Evolutionary conservation across 2,113 vertebrate species (phyloP), one percentile per base, ranked within the genome.

Genomic region (Rallus limicola): DNA sequence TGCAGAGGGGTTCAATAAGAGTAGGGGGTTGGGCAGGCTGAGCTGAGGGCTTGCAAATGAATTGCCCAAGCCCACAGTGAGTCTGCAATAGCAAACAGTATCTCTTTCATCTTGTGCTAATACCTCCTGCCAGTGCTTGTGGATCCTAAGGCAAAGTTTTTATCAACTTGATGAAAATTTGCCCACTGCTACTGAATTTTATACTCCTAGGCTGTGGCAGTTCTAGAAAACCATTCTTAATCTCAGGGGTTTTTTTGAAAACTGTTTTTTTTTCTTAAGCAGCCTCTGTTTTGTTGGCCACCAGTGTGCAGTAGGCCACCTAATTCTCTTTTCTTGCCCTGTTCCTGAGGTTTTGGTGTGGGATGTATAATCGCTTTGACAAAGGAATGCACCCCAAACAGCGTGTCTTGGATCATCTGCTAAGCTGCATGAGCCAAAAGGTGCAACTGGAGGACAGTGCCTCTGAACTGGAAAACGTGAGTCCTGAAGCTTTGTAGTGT

Each of bases 281-380:
- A 60, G 2, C 26, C 10, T 11, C 9, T 65, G 0, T 13, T 74
- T 50, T 33, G 8, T 48, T 29, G 74, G 8, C 44, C 18, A 8
- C 0, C 3, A 7, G 4, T 2, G 9, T 11, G 5, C 26, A 9
- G 1, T 0, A 36, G 13, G 28, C 19, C 1, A 0, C 44, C 34
- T 77, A 21, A 81, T 25, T 59, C 4, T 67, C 4, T 33, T 29
- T 26, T 40, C 46, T 52, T 59, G 33, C 40, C 83, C 40, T 56
- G 36, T 31, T 88, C 6, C 68, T 28, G 50, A 98, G 98, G 97
- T 98, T 99, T 91, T 99, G 98, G 98, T 98, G 98, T 92, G 98
- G 97, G 46, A 98, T 98, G 98, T 98, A 98, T 87, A 98, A 98
- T 36, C 97, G 97, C 46, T 98, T 98, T 71, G 98, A 98, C 90